Evolutionary conservation across 2,797 vertebrate genomes (phyloP), one percentile per base, ranked within the genome.

Genomic region (Poecilia velifera): DNA sequence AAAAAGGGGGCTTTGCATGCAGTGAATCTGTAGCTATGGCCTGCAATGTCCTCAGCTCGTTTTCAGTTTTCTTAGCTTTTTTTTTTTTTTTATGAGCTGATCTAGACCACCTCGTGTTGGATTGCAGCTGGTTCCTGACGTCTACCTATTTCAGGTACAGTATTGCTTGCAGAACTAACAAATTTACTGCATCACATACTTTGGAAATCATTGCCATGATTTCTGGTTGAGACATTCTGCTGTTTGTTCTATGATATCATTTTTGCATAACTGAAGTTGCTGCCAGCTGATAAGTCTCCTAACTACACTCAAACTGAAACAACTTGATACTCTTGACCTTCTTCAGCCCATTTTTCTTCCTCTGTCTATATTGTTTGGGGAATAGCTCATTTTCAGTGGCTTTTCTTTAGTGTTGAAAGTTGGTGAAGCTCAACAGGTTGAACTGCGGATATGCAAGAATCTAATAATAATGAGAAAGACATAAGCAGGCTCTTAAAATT

Each of bases 111-210:
- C 87, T 94, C 94, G 92, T 95, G 94, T 90, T 91, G 94, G 93
- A 90, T 90, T 92, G 94, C 94, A 95, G 93, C 95, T 94, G 92
- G 80, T 92, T 80, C 82, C 89, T 84, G 89, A 90, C 85, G 84
- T 85, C 89, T 86, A 93, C 93, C 93, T 94, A 77, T 64, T 86
- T 88, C 94, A 96, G 96, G 96, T 96, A 96, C 89, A 90, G 96
- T 96, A 95, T 94, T 94, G 87, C 90, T 89, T 84, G 80, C 87
- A 92, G 47, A 86, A 89, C 83, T 80, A 89, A 5, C 36, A 68
- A 68, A 85, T 81, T 74, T 10, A 81, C 73, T 59, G 45, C 62
- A 39, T 39, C 31, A 31, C 18, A 47, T 34, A 51, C 22, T 82
- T 7, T 76, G 43, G n/a, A 43, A 77, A 73, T 43, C 9, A 14